Conservation (phyloP, 2,113 vertebrate species). For the Grallaria varia region DNA sequence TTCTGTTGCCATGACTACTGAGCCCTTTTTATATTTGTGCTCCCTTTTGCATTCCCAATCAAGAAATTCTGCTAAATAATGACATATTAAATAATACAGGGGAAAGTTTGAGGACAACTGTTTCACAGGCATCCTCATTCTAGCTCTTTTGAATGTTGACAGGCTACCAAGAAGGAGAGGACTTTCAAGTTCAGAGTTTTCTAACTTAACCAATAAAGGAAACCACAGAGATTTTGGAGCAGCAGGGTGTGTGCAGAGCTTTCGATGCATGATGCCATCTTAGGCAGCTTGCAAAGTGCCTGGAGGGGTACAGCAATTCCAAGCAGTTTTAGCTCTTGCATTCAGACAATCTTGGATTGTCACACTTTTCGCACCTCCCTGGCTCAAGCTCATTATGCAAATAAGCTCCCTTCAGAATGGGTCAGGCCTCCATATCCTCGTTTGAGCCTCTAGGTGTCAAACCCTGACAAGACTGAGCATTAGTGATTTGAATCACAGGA, state of each 20-base stretch:
- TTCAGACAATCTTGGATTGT: background rate
- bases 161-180: background rate
- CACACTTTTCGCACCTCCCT: background rate
- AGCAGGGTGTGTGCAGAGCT: background rate
- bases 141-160: slow-evolving; percentile 7
- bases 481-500: background rate
- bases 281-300: background rate
- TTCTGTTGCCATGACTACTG: slow-evolving; percentile 13
- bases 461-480: background rate
- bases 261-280: background rate
- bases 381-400: background rate
- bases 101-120: background rate
- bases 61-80: background rate
- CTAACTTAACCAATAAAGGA: slow-evolving; percentile 4
- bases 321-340: background rate
- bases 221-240: background rate
- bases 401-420: background rate
- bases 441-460: background rate
- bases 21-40: background rate
- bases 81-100: slow-evolving; percentile 1
- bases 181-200: slow-evolving; percentile 23
- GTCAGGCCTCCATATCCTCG: background rate
- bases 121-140: background rate
- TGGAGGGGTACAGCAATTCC: background rate
- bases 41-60: background rate